A percentile compares a stretch with the other conserved stretches of the same genome.
Conservation (phyloP, 2,113 vertebrate species). For the Campylomormyrus numenius region DNA sequence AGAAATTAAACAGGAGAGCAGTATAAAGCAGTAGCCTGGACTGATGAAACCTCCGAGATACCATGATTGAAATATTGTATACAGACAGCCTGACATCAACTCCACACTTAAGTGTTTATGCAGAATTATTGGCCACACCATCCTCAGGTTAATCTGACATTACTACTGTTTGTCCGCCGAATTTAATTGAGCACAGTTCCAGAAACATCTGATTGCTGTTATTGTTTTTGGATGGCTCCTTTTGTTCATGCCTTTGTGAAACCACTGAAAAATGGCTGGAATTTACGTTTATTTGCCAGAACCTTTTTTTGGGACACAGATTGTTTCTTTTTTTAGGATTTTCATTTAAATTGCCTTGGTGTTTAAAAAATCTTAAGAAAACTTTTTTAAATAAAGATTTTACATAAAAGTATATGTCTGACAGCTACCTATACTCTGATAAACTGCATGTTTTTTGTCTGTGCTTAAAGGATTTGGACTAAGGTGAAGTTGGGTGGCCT, state of each 20-base stretch:
- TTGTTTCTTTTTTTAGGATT: neutral
- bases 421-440: neutral
- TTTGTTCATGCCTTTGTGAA: slow-evolving; percentile 30
- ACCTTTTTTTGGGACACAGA: neutral
- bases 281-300: neutral
- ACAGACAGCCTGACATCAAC: neutral
- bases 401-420: neutral
- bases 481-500: slow-evolving; percentile 17
- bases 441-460: slow-evolving; percentile 22
- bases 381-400: neutral
- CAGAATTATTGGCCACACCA: slow-evolving; percentile 27
- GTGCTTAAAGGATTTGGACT: slow-evolving; percentile 33
- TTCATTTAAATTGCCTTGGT: neutral
- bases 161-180: slow-evolving; percentile 9
- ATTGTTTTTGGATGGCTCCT: slow-evolving; percentile 25
- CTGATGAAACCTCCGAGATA: neutral
- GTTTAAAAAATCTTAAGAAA: neutral
- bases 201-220: slow-evolving; percentile 20
- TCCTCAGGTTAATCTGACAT: slow-evolving; percentile 25
- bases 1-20: neutral
- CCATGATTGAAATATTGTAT: neutral
- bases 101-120: slow-evolving; percentile 19
- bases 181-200: slow-evolving; percentile 12
- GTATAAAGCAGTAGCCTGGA: neutral
- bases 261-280: slow-evolving; percentile 1